These are phyloP conservation scores for Gastracanthus pulcherrimus DNA, from an alignment of 2,888 invertebrate species.

Conservation along the genomic window DNA sequence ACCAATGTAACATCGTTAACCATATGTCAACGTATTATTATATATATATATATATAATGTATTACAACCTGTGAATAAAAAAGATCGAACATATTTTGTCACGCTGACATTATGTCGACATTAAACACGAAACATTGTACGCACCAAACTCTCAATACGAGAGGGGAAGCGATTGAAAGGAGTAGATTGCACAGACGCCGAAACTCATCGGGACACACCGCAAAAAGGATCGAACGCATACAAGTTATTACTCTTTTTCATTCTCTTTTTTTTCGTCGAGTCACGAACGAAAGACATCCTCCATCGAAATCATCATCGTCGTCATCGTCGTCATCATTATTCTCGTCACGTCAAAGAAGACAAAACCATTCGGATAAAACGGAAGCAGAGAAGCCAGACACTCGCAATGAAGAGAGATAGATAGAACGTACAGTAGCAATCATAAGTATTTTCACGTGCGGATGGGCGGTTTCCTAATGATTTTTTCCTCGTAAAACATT, in stretches of 20 bases:
- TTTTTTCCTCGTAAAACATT: not conserved
- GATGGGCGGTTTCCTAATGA: not conserved
- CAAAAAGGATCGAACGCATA: not conserved
- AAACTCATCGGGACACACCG: conserved; percentile 15
- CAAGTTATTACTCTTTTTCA: conserved; percentile 3
- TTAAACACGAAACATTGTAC: not conserved
- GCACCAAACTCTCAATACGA: too few relatives aligned
- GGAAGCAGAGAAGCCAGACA: conserved; percentile 35
- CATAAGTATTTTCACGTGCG: conserved; percentile 11
- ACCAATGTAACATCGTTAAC: not conserved
- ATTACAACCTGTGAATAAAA: too few relatives aligned
- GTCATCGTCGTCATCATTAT: conserved; percentile 29
- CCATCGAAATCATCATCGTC: conserved; percentile 26
- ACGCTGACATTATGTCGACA: not conserved
- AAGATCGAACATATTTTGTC: not conserved
- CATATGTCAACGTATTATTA: not conserved
- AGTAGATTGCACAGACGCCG: not conserved
- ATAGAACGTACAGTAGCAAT: conserved; percentile 8
- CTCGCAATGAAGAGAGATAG: conserved; percentile 4
- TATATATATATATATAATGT: not conserved
- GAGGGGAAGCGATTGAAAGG: not conserved
- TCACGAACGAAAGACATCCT: conserved; percentile 6
- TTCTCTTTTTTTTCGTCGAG: conserved; percentile 6
- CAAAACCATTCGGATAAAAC: conserved; percentile 38
- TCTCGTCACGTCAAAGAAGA: conserved; percentile 28